Percentiles rank a stretch among this genome's conserved stretches.
These are phyloP conservation scores for Coreius guichenoti DNA, from an alignment of 2,797 vertebrate species.

Conservation along the genomic window DNA sequence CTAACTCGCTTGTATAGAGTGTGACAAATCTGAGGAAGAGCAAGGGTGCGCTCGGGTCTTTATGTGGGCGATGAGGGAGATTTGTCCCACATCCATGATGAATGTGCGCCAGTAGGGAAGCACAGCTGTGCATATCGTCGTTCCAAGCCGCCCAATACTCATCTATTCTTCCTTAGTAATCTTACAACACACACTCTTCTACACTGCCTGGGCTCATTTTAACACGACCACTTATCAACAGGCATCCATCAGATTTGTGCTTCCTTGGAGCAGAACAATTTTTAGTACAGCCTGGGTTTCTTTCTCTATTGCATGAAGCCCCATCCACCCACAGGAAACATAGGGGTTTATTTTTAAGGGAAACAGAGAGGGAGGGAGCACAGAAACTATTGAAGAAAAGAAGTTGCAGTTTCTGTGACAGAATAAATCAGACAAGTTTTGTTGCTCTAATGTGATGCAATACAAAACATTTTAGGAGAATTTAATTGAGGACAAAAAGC, in stretches of 20 bases:
- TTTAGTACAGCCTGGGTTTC: slow-evolving; percentile 44
- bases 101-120: slow-evolving; percentile 29
- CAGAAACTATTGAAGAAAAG: not conserved
- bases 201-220: not conserved
- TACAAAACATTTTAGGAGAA: not conserved
- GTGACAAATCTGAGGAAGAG: slow-evolving; percentile 1
- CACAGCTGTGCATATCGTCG: slow-evolving; percentile 21
- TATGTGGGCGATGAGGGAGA: slow-evolving; percentile 42
- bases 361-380: slow-evolving; percentile 23
- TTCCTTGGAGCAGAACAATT: slow-evolving; percentile 39
- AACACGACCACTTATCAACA: slow-evolving; percentile 6
- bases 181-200: not conserved
- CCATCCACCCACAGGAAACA: slow-evolving; percentile 42
- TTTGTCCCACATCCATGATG: slow-evolving; percentile 21
- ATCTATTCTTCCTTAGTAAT: slow-evolving; percentile 20
- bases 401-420: not conserved
- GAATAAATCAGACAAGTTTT: not conserved
- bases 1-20: not conserved
- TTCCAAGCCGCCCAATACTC: slow-evolving; percentile 11
- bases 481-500: not conserved
- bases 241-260: slow-evolving; percentile 42
- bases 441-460: not conserved
- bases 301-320: slow-evolving; percentile 14
- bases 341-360: slow-evolving; percentile 12
- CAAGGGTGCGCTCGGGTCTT: slow-evolving; percentile 12